Base-by-base conservation (phyloP, 2,113 vertebrate genomes). In the Pseudorasbora parva region DNA sequence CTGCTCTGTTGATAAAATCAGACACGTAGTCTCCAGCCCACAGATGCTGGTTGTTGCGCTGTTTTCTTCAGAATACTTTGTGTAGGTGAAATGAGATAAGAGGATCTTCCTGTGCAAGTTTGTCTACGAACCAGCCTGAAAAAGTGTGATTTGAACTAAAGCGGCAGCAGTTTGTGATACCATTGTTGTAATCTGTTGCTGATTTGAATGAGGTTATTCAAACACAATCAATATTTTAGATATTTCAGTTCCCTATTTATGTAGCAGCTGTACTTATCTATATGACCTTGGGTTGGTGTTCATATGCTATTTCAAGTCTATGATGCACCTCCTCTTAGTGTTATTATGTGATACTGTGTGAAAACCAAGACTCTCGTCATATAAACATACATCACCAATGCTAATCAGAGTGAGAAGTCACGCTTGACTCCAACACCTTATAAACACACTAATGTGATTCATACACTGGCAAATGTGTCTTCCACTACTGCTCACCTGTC, bases 401-500 rank as follows among this genome's bases (percentile, higher is more conserved):
- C 45, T 74, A 30, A 74, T 74, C 45, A 19, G 72, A 72, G 69
- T 47, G 69, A 74, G 30, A 37, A 30, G 1, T 57, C 4, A 1
- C 74, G 30, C 74, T 76, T 37, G 21, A 27, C 30, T 27, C 80
- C 27, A 43, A 77, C 75, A 59, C 66, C 30, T 15, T 60, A 62
- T 68, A 79, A 45, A 79, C 71, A 74, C 23, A 60, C 76, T 33
- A 68, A 66, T 84, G 82, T 84, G 82, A 84, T 78, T 15, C 33
- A 75, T 78, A 84, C 51, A 57, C 72, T 57, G 74, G 69, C 82
- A 81, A 66, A 82, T 86, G 74, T 86, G 77, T 76, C 41, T 80
- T 84, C 37, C 37, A 37, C 37, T 71, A 51, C 51, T 33, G 14
- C 43, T 81, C 82, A 57, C 27, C 72, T 62, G 60, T 72, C 69